Evolutionary conservation across 1,140 invertebrate species (phyloP), one percentile per base, ranked within the genome.

Genomic region (Copidosoma floridanum): DNA sequence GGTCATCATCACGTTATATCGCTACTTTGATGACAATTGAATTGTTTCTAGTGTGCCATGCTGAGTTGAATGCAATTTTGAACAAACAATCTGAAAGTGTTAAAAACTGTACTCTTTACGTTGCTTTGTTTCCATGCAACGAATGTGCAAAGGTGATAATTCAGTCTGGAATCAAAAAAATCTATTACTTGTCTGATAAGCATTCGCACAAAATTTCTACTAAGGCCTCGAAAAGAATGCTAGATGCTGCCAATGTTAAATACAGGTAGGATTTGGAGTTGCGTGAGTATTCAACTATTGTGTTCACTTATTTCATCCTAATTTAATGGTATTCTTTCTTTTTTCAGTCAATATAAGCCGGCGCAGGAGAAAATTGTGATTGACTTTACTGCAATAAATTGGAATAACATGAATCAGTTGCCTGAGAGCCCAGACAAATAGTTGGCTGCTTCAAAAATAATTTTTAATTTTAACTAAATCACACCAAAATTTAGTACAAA

Each of bases 111-210:
- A 86, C 83, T 1, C 86, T 98, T 1, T 99, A 95, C 76, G 91
- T 94, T 0, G 88, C 85, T 1, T 74, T 95, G 7, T 98, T 97
- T 77, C 95, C 95, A 0, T 98, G 96, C 72, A 97, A 97, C 73
- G 94, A 97, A 78, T 99, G 96, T 84, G 92, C 95, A 0, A 98
- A 98, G 81, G 79, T 96, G 3, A 95, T 98, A n/a, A 95, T 98
- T 71, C 96, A 98, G 73, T 88, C 92, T n/a, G 91, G 93, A 3
- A 94, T 98, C 12, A 88, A 81, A 59, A 81, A 88, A 71, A 82
- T 95, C 3, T 76, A 93, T 11, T 98, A 93, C 73, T 77, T 93
- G 61, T 90, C 87, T 0, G 89, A 95, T 77, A 94, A 95, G 73
- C 83, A 94, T 75, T 75, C 78, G 2, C 65, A 88, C 0, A 92